Evolutionary conservation across 2,888 invertebrate species (phyloP).

Genomic region (Noctua comes): DNA sequence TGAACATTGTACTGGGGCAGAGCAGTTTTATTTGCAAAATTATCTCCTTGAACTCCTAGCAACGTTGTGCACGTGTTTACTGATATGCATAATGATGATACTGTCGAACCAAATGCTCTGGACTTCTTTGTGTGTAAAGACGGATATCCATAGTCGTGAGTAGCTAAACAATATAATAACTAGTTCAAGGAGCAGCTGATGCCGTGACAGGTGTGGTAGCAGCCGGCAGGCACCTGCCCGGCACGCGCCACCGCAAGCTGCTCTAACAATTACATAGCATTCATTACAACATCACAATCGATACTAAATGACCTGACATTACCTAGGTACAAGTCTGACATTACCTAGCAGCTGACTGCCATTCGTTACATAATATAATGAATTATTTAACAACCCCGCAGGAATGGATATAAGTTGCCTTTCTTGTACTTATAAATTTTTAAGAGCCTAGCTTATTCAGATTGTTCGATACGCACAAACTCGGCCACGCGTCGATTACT

Average conservation of each 20-base stretch:
- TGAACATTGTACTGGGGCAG: conserved; percentile 2
- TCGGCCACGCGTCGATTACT: conserved; percentile 58
- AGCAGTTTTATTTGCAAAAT: conserved; percentile 15
- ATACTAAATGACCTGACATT: conserved; percentile 75
- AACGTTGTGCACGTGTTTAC: conserved; percentile 12
- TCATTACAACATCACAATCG: conserved; percentile 77
- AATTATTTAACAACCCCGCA: conserved; percentile 47
- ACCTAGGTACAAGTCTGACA: conserved; percentile 67
- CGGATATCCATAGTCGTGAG: conserved; percentile 60
- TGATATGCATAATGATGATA: conserved; percentile 12
- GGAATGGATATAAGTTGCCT: conserved; percentile 14
- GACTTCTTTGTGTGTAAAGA: conserved; percentile 41
- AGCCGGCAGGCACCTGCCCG: conserved; percentile 87
- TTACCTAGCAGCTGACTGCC: conserved; percentile 76
- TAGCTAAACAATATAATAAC: conserved; percentile 76
- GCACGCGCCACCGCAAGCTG: conserved; percentile 88
- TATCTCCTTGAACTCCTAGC: conserved; percentile 11
- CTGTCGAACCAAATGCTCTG: conserved; percentile 21
- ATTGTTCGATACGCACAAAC: conserved; percentile 68
- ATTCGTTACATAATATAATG: conserved; percentile 67
- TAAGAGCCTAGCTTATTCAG: conserved; percentile 42
- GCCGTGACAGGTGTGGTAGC: conserved; percentile 87
- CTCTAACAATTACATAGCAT: conserved; percentile 79
- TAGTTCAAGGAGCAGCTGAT: conserved; percentile 86
- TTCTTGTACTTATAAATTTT: conserved; percentile 16